Percentiles rank a stretch among this genome's conserved stretches.
Conservation (phyloP, 2,113 vertebrate species). For the Nanorana parkeri region DNA sequence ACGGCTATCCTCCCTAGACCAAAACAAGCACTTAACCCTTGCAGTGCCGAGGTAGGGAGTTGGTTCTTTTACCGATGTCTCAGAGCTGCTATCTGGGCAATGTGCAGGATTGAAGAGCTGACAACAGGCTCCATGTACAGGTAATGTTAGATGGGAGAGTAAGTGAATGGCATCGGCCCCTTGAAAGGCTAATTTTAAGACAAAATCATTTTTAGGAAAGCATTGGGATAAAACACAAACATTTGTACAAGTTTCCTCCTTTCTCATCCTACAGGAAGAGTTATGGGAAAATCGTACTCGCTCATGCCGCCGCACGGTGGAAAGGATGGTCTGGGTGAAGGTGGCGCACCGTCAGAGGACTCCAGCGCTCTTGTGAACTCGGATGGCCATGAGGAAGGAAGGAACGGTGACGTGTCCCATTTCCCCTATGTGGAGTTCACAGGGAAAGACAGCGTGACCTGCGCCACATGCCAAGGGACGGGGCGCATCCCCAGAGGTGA, state of each 20-base stretch:
- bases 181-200: no score
- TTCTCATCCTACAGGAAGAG: slow-evolving; percentile 14
- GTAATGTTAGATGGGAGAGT: no score
- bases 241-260: not conserved
- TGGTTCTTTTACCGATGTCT: no score
- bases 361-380: slow-evolving; percentile 71
- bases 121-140: no score
- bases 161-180: no score
- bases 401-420: slow-evolving; percentile 90
- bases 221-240: not conserved
- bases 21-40: no score
- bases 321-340: slow-evolving; percentile 80
- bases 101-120: no score
- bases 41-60: no score
- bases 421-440: slow-evolving; percentile 98
- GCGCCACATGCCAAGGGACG: slow-evolving; percentile 96
- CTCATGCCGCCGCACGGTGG: slow-evolving; percentile 76
- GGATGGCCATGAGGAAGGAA: slow-evolving; percentile 69
- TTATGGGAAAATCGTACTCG: slow-evolving; percentile 92
- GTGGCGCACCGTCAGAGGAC: slow-evolving; percentile 72
- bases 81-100: no score
- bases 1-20: no score
- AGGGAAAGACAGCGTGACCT: slow-evolving; percentile 95
- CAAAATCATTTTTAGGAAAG: no score
- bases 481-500: slow-evolving; percentile 95